Base-by-base conservation (phyloP, 2,113 vertebrate genomes). In the Collichthys lucidus region DNA sequence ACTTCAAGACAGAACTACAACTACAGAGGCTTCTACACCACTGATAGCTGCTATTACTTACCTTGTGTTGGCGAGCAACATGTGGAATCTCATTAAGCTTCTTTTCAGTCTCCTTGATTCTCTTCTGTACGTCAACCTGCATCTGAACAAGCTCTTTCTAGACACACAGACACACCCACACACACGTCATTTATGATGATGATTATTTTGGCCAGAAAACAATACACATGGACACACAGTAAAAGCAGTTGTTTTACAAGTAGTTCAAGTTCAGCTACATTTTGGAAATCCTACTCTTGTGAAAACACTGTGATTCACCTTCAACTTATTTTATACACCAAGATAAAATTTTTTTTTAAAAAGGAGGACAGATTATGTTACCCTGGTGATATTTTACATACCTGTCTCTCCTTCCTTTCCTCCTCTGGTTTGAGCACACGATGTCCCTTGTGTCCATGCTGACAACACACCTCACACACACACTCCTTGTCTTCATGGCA, bases 381-480 rank as follows among this genome's bases (percentile, higher is more conserved):
- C 4, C 20, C 6, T 53, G 20, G 24, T 19, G 22, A 26, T 12
- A 5, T 62, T 22, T 47, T 40, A 50, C 81, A 0, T 83, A 95
- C 95, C 93, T 92, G 91, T 82, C 85, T 93, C 57, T 87, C 80
- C n/a, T 26, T 68, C 66, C 85, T 92, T 70, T 94, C 93, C 3
- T 89, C 84, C 62, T 91, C 74, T 0, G 86, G 88, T 56, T 52
- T 88, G 24, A 93, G 53, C 20, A 94, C 91, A 46, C 6, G 72
- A 52, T 96, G 95, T 2, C 93, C 94, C 16, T 82, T 81, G 82
- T 95, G 95, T 84, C 60, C 90, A 35, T 87, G 44, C 49, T 91
- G 84, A 69, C 88, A 80, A 24, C 95, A 95, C 49, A 90, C 72
- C 8, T 88, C 90, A 79, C 95, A 96, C 3, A 96, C 88, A 46